Percentiles rank a stretch among this genome's conserved stretches.
Evolutionary conservation across 35 echinoderm and acorn worm genomes (phyloP).

Genomic region (Ophiothrix spiculata): DNA sequence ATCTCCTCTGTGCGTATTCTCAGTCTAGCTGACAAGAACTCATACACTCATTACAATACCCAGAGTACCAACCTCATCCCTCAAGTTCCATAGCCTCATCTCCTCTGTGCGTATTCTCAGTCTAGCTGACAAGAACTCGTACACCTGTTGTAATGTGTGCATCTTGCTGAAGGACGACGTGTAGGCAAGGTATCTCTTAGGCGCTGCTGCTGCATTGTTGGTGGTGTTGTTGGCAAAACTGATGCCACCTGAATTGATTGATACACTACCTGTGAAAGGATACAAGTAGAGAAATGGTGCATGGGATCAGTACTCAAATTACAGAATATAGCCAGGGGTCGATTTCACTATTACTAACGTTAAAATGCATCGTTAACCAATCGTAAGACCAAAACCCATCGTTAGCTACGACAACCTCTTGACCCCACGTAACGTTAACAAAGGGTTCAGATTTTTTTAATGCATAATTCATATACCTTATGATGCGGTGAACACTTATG

Average conservation of each 20-base stretch:
- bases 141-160: conserved; percentile 93
- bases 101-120: conserved; percentile 80
- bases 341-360: no score
- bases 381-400: no score
- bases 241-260: conserved; percentile 58
- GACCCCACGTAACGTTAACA: no score
- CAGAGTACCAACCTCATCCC: conserved; percentile 93
- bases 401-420: no score
- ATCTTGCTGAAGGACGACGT: conserved; percentile 91
- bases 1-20: conserved; percentile 84
- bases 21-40: conserved; percentile 76
- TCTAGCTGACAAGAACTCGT: conserved; percentile 81
- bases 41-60: no score
- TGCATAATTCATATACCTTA: no score
- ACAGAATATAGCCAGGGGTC: no score
- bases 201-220: conserved; percentile 46
- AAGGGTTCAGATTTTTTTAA: no score
- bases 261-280: conserved; percentile 67
- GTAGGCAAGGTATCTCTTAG: conserved; percentile 90
- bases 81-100: conserved; percentile 97
- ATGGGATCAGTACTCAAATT: no score
- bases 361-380: no score
- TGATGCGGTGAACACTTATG: no score
- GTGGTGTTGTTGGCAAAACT: conserved; percentile 35
- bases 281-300: neutral